Conservation (phyloP, 1,140 invertebrate species). For the Microplitis mediator region DNA sequence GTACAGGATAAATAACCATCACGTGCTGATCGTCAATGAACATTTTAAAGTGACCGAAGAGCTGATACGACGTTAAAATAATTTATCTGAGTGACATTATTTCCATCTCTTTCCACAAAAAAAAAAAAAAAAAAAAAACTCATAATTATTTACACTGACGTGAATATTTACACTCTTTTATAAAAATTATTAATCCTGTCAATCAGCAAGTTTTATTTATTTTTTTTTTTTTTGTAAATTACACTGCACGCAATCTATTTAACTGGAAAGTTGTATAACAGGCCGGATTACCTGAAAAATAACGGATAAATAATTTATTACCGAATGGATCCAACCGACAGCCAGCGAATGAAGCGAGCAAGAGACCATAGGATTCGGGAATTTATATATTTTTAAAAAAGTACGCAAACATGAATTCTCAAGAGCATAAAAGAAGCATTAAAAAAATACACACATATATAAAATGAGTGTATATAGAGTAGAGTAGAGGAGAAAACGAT, state of each 20-base stretch:
- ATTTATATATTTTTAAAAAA: no score
- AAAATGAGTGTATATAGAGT: neutral
- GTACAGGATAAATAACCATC: neutral
- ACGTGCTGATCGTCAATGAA: neutral
- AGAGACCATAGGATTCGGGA: no score
- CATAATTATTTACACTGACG: no score
- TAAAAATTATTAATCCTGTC: no score
- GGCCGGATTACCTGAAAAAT: conserved; percentile 5
- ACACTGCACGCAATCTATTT: neutral
- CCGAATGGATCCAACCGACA: neutral
- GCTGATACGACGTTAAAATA: no score
- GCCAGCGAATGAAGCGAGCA: neutral
- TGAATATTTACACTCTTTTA: no score
- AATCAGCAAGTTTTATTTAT: no score
- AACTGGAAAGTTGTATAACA: neutral
- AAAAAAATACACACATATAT: neutral
- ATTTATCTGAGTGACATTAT: no score
- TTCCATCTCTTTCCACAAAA: no score
- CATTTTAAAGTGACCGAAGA: neutral
- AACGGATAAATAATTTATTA: conserved; percentile 27
- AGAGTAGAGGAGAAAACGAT: conserved; percentile 7
- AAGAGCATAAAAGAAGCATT: neutral
- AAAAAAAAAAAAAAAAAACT: no score
- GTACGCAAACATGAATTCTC: neutral
- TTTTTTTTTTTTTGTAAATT: neutral